A percentile compares a stretch with the other conserved stretches of the same genome.
These are phyloP conservation scores for Sebastes iracundus DNA, from an alignment of 2,797 vertebrate species.

Conservation along the genomic window DNA sequence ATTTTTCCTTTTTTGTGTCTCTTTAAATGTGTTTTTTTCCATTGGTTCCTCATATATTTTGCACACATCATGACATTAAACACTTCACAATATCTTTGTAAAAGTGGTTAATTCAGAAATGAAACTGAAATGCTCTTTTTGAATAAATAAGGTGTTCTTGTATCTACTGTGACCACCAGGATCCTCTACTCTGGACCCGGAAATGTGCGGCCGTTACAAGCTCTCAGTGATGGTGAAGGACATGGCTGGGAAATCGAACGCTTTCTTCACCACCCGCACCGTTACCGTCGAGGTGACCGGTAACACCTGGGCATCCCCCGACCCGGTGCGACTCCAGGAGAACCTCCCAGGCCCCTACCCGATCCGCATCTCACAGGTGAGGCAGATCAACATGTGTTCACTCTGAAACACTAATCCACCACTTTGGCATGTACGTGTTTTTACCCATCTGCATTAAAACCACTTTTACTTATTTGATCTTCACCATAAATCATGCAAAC, in stretches of 20 bases:
- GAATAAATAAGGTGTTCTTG: background rate
- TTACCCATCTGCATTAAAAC: background rate
- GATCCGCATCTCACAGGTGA: slow-evolving; percentile 85
- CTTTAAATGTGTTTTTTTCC: background rate
- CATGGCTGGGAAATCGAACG: slow-evolving; percentile 82
- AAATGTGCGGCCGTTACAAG: slow-evolving; percentile 82
- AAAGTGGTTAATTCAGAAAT: background rate
- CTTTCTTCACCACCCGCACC: slow-evolving; percentile 82
- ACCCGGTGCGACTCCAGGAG: slow-evolving; percentile 83
- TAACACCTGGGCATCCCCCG: slow-evolving; percentile 84
- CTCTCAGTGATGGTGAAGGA: slow-evolving; percentile 87
- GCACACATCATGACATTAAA: background rate
- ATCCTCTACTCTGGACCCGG: slow-evolving; percentile 78
- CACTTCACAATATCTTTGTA: background rate
- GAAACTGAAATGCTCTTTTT: background rate
- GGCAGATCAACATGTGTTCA: background rate
- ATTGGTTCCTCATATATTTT: background rate
- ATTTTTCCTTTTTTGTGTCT: background rate
- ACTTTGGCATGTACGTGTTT: background rate
- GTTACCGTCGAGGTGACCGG: slow-evolving; percentile 82
- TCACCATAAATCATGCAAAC: background rate
- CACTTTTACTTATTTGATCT: slow-evolving; percentile 5
- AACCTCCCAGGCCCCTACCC: slow-evolving; percentile 84
- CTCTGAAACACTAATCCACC: background rate
- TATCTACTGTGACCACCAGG: slow-evolving; percentile 64